Evolutionary conservation across 2,888 invertebrate genomes (phyloP).

Genomic region (Spicauda simplicius): DNA sequence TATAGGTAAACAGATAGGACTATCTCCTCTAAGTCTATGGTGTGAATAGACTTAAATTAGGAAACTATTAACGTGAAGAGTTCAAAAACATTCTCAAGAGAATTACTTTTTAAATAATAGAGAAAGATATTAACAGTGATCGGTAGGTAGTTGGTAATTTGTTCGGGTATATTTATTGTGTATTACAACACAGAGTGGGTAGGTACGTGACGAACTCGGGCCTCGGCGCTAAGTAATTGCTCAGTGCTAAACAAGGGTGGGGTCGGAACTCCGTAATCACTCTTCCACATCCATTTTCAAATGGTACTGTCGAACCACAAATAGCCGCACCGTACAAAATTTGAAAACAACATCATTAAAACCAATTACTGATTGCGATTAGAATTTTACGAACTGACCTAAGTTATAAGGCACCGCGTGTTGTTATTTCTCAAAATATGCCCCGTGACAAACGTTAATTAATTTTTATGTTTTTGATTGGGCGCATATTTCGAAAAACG

Average conservation of each 20-base stretch:
- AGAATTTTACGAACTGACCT: slow-evolving; percentile 27
- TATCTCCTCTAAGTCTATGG: slow-evolving; percentile 66
- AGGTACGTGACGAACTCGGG: slow-evolving; percentile 37
- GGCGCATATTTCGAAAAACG: slow-evolving; percentile 26
- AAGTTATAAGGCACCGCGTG: neutral
- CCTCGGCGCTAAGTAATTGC: slow-evolving; percentile 49
- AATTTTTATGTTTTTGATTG: neutral
- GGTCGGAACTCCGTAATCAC: slow-evolving; percentile 64
- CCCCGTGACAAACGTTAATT: neutral
- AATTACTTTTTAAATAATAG: slow-evolving; percentile 40
- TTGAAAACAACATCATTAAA: slow-evolving; percentile 30
- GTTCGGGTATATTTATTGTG: slow-evolving; percentile 39
- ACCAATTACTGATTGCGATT: slow-evolving; percentile 26
- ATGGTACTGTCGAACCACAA: slow-evolving; percentile 71
- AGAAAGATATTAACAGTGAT: slow-evolving; percentile 37
- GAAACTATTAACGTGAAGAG: slow-evolving; percentile 38
- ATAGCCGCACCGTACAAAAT: slow-evolving; percentile 69
- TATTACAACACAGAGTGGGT: slow-evolving; percentile 43
- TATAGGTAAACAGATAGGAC: slow-evolving; percentile 64
- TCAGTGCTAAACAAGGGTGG: slow-evolving; percentile 51
- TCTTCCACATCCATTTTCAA: slow-evolving; percentile 81
- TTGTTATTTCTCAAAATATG: slow-evolving; percentile 27
- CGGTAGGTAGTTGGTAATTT: slow-evolving; percentile 30
- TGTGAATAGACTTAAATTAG: slow-evolving; percentile 54
- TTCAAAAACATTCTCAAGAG: slow-evolving; percentile 47